These are phyloP conservation scores for Cassiopea xamachana DNA, from an alignment of 30 jellyfish, hydroid and myxozoan genomes.

Conservation along the genomic window DNA sequence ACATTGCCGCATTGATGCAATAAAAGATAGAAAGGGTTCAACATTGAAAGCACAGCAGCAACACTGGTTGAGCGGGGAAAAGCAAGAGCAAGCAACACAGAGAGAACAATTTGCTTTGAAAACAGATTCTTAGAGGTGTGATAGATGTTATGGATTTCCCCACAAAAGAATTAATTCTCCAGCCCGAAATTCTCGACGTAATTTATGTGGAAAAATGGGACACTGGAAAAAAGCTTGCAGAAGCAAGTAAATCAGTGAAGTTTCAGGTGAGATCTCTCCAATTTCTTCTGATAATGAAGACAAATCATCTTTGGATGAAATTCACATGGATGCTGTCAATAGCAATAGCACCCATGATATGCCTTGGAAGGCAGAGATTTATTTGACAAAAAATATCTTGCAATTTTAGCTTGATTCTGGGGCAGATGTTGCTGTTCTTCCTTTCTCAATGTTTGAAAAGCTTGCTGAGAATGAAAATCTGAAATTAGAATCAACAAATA, in stretches of 20 bases:
- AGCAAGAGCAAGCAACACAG: slow-evolving; percentile 12
- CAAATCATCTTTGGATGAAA: slow-evolving; percentile 45
- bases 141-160: slow-evolving; percentile 21
- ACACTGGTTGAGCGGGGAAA: background rate
- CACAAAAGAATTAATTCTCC: slow-evolving; percentile 37
- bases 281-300: slow-evolving; percentile 30
- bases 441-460: slow-evolving; percentile 37
- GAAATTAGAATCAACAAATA: slow-evolving; percentile 47
- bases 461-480: slow-evolving; percentile 48
- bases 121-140: background rate
- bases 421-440: slow-evolving; percentile 55
- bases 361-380: slow-evolving; percentile 67
- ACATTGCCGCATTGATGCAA: background rate
- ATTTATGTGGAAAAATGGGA: slow-evolving; percentile 36
- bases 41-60: background rate
- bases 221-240: slow-evolving; percentile 46
- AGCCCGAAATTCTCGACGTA: slow-evolving; percentile 24
- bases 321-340: slow-evolving; percentile 27
- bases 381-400: slow-evolving; percentile 45
- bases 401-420: slow-evolving; percentile 47
- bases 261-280: slow-evolving; percentile 52
- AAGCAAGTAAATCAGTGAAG: slow-evolving; percentile 5
- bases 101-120: slow-evolving; percentile 13
- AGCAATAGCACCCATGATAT: slow-evolving; percentile 41
- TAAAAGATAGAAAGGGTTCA: background rate